Percentiles rank a stretch among this genome's conserved stretches.
Evolutionary conservation across 1,140 invertebrate genomes (phyloP).

Genomic region (Procambarus virginalis): DNA sequence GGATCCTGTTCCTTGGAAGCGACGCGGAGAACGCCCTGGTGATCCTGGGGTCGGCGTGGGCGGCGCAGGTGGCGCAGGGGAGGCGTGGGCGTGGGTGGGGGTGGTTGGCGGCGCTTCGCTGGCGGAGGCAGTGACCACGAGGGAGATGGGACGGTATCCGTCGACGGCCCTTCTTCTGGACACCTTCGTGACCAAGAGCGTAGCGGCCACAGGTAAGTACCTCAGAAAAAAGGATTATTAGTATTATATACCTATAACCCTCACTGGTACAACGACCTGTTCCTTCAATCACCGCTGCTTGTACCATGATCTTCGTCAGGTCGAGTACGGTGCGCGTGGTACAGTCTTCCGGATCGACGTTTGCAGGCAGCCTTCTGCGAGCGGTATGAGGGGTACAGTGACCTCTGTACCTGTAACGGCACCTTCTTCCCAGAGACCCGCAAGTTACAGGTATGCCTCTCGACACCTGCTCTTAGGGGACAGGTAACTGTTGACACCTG

Average conservation of each 20-base stretch:
- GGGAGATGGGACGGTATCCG: neutral
- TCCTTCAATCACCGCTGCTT: too few species aligned
- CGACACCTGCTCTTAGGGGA: too few species aligned
- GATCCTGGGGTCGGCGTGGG: slow-evolving; percentile 26
- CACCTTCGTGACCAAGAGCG: slow-evolving; percentile 20
- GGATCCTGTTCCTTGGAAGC: slow-evolving; percentile 42
- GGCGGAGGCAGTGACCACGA: slow-evolving; percentile 30
- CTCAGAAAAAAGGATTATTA: too few species aligned
- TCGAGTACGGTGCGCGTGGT: slow-evolving; percentile 45
- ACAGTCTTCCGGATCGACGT: neutral
- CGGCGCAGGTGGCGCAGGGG: slow-evolving; percentile 9
- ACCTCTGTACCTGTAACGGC: slow-evolving; percentile 50
- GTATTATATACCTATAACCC: too few species aligned
- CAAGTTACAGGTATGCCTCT: slow-evolving; percentile 36
- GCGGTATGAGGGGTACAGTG: slow-evolving; percentile 59
- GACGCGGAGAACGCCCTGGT: slow-evolving; percentile 20
- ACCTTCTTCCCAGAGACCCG: slow-evolving; percentile 42
- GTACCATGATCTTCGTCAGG: neutral
- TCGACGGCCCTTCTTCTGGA: neutral
- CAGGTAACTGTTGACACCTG: too few species aligned
- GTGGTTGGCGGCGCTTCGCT: slow-evolving; percentile 4
- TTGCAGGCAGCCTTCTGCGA: slow-evolving; percentile 54
- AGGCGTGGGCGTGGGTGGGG: slow-evolving; percentile 54
- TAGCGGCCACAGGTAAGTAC: neutral
- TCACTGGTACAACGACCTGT: too few species aligned